Conservation (phyloP, 2,113 vertebrate genomes). For the Pionites leucogaster region DNA sequence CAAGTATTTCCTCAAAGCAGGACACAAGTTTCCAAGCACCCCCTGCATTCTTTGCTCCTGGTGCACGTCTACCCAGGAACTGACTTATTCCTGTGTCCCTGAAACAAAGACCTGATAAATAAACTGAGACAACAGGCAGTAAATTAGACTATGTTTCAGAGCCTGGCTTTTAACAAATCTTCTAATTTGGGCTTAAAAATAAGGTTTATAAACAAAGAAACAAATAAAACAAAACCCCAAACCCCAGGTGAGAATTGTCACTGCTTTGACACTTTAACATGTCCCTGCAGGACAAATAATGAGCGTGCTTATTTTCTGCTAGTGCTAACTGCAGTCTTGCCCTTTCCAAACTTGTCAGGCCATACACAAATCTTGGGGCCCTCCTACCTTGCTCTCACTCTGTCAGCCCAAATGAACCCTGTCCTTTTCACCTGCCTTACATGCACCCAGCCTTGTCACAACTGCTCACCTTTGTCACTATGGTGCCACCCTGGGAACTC, state of each 20-base stretch:
- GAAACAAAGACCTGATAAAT: not conserved
- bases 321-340: not conserved
- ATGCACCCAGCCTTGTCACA: not conserved
- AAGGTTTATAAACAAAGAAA: not conserved
- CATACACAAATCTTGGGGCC: not conserved
- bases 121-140: not conserved
- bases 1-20: not conserved
- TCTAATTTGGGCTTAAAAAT: not conserved
- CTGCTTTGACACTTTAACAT: not conserved
- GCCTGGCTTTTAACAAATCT: not conserved
- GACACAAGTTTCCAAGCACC: not conserved
- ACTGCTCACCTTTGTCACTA: not conserved
- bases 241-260: not conserved
- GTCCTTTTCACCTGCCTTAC: not conserved
- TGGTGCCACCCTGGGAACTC: not conserved
- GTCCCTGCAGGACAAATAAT: not conserved
- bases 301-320: not conserved
- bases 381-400: not conserved
- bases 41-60: slow-evolving; percentile 10
- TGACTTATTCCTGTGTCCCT: not conserved
- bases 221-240: not conserved
- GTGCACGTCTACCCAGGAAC: not conserved
- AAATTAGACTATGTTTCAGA: not conserved
- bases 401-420: not conserved
- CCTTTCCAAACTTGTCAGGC: not conserved